These are phyloP conservation scores for Sabatieria punctata DNA, from an alignment of 2,888 invertebrate genomes.

Conservation along the genomic window DNA sequence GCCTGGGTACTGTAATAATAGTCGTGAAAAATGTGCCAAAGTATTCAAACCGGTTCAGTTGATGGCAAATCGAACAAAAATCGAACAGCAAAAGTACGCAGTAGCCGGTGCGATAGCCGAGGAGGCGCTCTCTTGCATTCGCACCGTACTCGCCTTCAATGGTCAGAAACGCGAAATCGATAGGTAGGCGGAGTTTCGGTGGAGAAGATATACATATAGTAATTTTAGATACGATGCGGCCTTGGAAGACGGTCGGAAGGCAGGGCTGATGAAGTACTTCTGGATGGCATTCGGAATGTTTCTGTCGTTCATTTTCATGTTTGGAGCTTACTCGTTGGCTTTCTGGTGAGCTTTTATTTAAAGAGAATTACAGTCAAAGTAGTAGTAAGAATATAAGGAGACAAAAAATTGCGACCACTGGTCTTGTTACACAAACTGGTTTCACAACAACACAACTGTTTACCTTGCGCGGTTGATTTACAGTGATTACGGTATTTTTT, in stretches of 20 bases:
- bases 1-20: too few species aligned
- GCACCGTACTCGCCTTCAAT: conserved; percentile 30
- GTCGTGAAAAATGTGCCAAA: too few species aligned
- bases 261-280: conserved; percentile 11
- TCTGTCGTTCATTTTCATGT: conserved; percentile 21
- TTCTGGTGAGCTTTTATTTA: conserved; percentile 7
- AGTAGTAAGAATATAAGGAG: too few species aligned
- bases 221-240: conserved; percentile 10
- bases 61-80: conserved; percentile 22
- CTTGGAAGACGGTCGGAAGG: conserved; percentile 7
- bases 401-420: too few species aligned
- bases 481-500: too few species aligned
- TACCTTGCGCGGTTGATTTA: too few species aligned
- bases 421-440: too few species aligned
- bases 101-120: conserved; percentile 32
- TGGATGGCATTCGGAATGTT: conserved; percentile 21
- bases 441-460: too few species aligned
- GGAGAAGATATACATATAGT: too few species aligned
- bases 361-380: too few species aligned
- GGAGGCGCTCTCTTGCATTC: conserved; percentile 29
- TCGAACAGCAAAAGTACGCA: conserved; percentile 34
- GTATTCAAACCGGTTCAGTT: too few species aligned
- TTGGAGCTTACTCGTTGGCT: conserved; percentile 15
- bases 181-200: too few species aligned
- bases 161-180: conserved; percentile 30